These are phyloP conservation scores for Melanotaenia boesemani DNA, from an alignment of 2,797 vertebrate species.

Conservation along the genomic window DNA sequence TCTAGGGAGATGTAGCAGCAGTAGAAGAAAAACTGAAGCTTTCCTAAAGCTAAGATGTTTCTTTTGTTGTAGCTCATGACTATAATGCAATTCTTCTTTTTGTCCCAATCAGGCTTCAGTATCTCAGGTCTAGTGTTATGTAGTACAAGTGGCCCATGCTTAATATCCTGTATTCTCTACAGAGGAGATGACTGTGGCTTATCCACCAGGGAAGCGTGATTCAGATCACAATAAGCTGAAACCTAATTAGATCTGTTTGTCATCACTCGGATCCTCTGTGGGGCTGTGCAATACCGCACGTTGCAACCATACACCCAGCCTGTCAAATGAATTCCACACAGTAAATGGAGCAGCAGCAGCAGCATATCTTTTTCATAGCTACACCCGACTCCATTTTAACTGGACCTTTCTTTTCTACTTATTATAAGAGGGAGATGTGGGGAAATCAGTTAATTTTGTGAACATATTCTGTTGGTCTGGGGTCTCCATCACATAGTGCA, in stretches of 20 bases:
- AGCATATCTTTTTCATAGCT: conserved; percentile 20
- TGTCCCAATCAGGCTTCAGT: conserved; percentile 8
- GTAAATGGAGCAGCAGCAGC: conserved; percentile 21
- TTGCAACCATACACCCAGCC: conserved; percentile 21
- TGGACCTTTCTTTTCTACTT: neutral
- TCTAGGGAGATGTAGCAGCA: neutral
- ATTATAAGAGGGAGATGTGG: conserved; percentile 19
- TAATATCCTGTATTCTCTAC: conserved; percentile 51
- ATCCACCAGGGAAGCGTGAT: conserved; percentile 46
- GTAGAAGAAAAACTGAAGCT: conserved; percentile 2
- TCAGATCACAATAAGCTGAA: conserved; percentile 52
- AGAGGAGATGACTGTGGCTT: conserved; percentile 47
- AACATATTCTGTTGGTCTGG: conserved; percentile 49
- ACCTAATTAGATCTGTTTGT: conserved; percentile 66
- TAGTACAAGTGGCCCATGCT: conserved; percentile 25
- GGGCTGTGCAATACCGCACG: conserved; percentile 7
- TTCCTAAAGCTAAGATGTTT: conserved; percentile 7
- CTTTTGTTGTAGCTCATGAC: conserved; percentile 12
- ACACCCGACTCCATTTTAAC: conserved; percentile 13
- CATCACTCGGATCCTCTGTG: conserved; percentile 40
- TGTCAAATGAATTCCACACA: conserved; percentile 27
- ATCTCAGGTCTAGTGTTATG: conserved; percentile 17
- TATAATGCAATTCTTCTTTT: neutral
- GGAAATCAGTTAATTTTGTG: conserved; percentile 54
- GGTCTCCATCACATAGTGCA: conserved; percentile 65